A percentile compares a stretch with the other conserved stretches of the same genome.
These are phyloP conservation scores for Remorina albescens DNA, from an alignment of 2,797 vertebrate species.

Conservation along the genomic window DNA sequence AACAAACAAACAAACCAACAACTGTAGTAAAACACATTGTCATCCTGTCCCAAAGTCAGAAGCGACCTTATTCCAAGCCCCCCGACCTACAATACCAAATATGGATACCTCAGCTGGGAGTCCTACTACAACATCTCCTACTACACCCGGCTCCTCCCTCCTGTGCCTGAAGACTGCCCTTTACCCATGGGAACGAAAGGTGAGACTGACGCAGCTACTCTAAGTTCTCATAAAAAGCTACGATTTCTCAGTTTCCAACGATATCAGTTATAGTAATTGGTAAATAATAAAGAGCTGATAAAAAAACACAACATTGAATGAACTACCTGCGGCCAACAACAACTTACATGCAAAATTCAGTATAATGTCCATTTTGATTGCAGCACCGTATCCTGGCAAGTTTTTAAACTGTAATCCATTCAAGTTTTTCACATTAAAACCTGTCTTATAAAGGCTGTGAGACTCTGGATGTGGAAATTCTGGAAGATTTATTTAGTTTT, in stretches of 20 bases:
- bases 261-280: no score
- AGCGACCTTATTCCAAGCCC: constrained; percentile 93
- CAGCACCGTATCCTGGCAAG: no score
- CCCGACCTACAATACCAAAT: constrained; percentile 92
- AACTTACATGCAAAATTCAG: no score
- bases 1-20: background rate
- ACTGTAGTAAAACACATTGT: background rate
- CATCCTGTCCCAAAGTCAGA: constrained; percentile 80
- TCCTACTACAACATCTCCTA: constrained; percentile 91
- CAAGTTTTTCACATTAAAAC: background rate
- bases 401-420: no score
- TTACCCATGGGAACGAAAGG: constrained; percentile 93
- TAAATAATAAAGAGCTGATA: no score
- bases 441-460: background rate
- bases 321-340: no score
- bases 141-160: constrained; percentile 92
- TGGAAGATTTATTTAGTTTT: background rate
- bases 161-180: constrained; percentile 91
- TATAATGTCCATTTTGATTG: background rate
- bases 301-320: no score
- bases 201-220: constrained; percentile 58
- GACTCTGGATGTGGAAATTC: background rate
- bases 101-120: constrained; percentile 95
- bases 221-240: background rate
- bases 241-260: no score